A percentile compares a stretch with the other conserved stretches of the same genome.
phyloP scores from a whole-genome alignment of 2,888 invertebrate species.

The Erebia palarica region DNA sequence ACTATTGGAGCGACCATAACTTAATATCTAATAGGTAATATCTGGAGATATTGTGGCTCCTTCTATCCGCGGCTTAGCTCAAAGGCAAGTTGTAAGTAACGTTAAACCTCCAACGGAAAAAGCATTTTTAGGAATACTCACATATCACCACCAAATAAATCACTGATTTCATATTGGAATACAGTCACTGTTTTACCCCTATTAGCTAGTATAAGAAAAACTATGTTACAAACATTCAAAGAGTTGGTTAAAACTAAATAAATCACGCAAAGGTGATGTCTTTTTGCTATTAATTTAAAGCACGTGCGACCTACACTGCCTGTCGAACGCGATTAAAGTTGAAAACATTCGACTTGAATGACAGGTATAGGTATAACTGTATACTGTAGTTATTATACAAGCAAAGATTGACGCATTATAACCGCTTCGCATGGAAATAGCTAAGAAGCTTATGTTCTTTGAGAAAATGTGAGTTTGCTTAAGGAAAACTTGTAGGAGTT shows the following conservation, averaged over 20 bases:
- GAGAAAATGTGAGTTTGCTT: conserved; percentile 13
- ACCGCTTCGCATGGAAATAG: conserved; percentile 10
- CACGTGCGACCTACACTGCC: conserved; percentile 11
- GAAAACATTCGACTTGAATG: background rate
- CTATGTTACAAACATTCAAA: background rate
- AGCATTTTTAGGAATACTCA: conserved; percentile 1
- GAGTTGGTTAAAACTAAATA: background rate
- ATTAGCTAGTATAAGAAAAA: background rate
- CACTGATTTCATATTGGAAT: conserved; percentile 14
- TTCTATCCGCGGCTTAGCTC: no score
- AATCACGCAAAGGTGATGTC: background rate
- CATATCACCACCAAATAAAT: conserved; percentile 13
- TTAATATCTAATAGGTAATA: no score
- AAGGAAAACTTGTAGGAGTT: conserved; percentile 9
- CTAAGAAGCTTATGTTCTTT: conserved; percentile 21
- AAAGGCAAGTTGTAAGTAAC: no score
- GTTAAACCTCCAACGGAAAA: no score
- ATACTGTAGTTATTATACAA: background rate
- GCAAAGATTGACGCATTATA: conserved; percentile 13
- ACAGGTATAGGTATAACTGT: background rate
- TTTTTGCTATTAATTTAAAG: background rate
- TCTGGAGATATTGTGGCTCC: no score
- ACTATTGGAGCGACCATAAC: no score
- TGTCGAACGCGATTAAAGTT: conserved; percentile 17
- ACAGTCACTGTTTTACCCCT: background rate